Evolutionary conservation across 2,113 vertebrate species (phyloP).

Genomic region (Sinocyclocheilus anophthalmus): DNA sequence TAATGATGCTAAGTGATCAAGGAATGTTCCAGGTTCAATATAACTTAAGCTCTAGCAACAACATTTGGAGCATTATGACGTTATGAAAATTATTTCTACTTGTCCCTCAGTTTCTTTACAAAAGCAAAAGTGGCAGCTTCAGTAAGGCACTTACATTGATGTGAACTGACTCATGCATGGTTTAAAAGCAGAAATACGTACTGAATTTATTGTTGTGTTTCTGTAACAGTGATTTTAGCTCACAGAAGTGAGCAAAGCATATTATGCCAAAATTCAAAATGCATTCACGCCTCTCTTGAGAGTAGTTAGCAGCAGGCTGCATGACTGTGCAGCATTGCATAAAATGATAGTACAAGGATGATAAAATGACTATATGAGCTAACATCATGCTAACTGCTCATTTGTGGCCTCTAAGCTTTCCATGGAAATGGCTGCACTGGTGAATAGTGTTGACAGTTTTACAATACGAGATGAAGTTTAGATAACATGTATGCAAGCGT

Average conservation of each 20-base stretch:
- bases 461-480: not conserved
- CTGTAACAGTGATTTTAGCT: not conserved
- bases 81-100: not conserved
- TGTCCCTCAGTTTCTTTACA: not conserved
- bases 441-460: not conserved
- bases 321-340: slow-evolving; percentile 27
- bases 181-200: not conserved
- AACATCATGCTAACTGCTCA: not conserved
- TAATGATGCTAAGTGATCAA: slow-evolving; percentile 28
- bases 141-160: not conserved
- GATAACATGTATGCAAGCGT: slow-evolving; percentile 21
- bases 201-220: not conserved
- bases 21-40: slow-evolving; percentile 42
- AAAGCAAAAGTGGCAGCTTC: slow-evolving; percentile 10
- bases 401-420: slow-evolving; percentile 19
- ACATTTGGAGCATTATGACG: not conserved
- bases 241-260: not conserved
- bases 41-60: not conserved
- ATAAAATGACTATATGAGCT: not conserved
- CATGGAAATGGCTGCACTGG: not conserved
- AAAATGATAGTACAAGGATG: not conserved
- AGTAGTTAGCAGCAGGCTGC: slow-evolving; percentile 7
- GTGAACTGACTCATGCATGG: not conserved
- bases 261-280: not conserved
- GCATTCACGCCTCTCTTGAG: not conserved